Evolutionary conservation across 2,888 invertebrate species (phyloP), one percentile per base, ranked within the genome.

Genomic region (Hoplodrina blanda): DNA sequence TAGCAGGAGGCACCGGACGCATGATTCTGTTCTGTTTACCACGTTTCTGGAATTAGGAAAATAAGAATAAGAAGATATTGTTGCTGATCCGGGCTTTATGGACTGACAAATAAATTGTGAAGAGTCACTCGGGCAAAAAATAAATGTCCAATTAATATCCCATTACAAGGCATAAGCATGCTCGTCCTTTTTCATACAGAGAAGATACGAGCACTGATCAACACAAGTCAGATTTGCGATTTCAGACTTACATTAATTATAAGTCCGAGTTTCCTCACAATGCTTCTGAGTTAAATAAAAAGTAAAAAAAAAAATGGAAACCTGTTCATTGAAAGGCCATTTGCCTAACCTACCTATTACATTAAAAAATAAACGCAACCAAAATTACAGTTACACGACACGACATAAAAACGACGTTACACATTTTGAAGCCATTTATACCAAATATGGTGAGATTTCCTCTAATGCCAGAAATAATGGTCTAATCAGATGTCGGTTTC

Each of bases 11-110:
- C 70, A 91, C 87, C 0, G 95, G 96, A 52, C 94, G 91, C 93
- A 94, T 96, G 54, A 96, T 93, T 49, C 96, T 88, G 82, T 96
- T 96, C 75, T 95, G 95, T 78, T 96, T 96, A 64, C 95, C 95
- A 49, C 96, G 94, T 92, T 96, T 96, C 96, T 96, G 94, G 52
- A 95, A 95, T 25, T 0, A 49, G 13, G 19, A 15, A 73, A 37
- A 25, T 10, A 6, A 0, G 10, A 62, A 13, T 10, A 54, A 54
- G 49, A 52, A 10, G 11, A 20, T 6, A 41, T 11, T 15, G 17
- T 15, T 30, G 4, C 5, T 30, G 19, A 2, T 25, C 2, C 8
- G 1, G 8, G 7, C 8, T 33, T 33, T 33, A 25, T 25, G 25
- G 25, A 25, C 25, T 25, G 25, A 25, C 25, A 25, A 25, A 25